A percentile compares a stretch with the other conserved stretches of the same genome.
phyloP scores from a whole-genome alignment of 2,113 vertebrate genomes.

The Corythaixoides concolor region DNA sequence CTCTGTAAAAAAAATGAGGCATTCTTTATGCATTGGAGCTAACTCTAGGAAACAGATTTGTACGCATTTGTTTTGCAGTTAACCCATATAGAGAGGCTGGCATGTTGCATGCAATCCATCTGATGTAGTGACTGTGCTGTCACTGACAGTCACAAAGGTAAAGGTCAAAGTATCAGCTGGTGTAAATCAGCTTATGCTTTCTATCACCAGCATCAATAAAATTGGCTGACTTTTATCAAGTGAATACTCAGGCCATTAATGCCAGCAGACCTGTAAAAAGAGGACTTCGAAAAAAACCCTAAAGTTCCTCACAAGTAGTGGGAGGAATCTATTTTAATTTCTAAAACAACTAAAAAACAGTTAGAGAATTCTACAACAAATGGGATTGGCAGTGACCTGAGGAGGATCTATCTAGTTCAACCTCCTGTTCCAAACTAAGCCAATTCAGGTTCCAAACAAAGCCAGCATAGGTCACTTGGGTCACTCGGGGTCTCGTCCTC shows the following conservation, averaged over 20 bases:
- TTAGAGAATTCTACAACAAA: background rate
- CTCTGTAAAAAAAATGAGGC: background rate
- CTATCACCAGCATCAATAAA: background rate
- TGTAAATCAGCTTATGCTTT: background rate
- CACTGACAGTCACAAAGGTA: background rate
- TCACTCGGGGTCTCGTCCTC: fast-evolving
- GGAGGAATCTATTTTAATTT: background rate
- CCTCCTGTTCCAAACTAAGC: background rate
- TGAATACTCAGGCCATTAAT: background rate
- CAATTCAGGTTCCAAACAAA: background rate
- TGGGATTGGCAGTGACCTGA: no score
- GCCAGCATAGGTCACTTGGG: fast-evolving
- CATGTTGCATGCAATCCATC: background rate
- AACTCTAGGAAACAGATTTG: background rate
- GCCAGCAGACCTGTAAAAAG: background rate
- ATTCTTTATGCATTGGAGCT: background rate
- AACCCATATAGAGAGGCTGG: background rate
- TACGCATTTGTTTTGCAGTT: background rate
- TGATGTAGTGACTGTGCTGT: background rate
- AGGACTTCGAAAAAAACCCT: background rate
- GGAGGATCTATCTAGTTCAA: background rate
- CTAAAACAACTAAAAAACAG: background rate
- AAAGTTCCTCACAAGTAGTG: background rate
- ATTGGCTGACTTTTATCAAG: background rate
- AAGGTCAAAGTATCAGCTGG: background rate